phyloP scores from a whole-genome alignment of 2,113 vertebrate species.

The Pholis gunnellus region DNA sequence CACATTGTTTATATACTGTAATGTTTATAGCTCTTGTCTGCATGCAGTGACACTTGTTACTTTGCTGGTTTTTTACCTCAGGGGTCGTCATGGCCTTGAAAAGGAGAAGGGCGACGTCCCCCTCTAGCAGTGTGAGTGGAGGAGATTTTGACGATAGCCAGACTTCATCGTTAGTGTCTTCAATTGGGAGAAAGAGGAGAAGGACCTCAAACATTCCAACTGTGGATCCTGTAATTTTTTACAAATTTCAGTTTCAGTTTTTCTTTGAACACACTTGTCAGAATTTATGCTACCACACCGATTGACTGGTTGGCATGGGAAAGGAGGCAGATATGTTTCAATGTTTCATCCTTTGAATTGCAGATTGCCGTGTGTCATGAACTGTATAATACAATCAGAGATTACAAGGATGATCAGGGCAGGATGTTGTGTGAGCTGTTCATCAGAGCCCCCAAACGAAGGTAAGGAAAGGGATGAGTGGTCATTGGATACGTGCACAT shows the following conservation, averaged over 20 bases:
- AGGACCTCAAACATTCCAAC: constrained; percentile 94
- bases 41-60: constrained; percentile 11
- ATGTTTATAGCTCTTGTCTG: background rate
- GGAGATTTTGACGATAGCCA: constrained; percentile 97
- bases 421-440: constrained; percentile 97
- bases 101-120: constrained; percentile 96
- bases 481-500: background rate
- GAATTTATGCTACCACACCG: constrained; percentile 1
- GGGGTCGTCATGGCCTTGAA: constrained; percentile 92
- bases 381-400: constrained; percentile 96
- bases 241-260: constrained; percentile 60
- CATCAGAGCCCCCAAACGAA: constrained; percentile 96
- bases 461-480: constrained; percentile 77
- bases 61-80: constrained; percentile 36
- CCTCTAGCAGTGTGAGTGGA: constrained; percentile 96
- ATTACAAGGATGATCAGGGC: constrained; percentile 98
- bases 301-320: background rate
- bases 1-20: background rate
- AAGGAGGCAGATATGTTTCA: constrained; percentile 17
- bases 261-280: constrained; percentile 12
- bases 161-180: constrained; percentile 89
- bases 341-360: constrained; percentile 28
- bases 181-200: constrained; percentile 93
- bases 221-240: constrained; percentile 96
- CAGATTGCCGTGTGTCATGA: constrained; percentile 99